phyloP scores from a whole-genome alignment of 2,888 invertebrate species.

The Tetragonisca angustula region DNA sequence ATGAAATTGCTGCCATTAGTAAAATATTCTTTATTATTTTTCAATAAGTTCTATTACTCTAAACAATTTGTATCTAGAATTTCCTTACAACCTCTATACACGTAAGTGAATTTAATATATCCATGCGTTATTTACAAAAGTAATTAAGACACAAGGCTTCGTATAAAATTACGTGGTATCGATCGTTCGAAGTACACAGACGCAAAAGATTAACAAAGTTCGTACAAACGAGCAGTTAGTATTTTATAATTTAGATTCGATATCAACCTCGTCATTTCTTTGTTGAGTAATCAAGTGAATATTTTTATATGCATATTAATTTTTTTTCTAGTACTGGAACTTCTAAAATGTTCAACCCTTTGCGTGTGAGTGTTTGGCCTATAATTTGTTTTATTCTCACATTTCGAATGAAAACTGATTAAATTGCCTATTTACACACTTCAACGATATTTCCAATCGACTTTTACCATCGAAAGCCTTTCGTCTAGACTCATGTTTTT shows the following conservation, averaged over 20 bases:
- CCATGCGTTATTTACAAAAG: conserved; percentile 47
- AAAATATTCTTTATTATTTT: background rate
- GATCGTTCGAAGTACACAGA: conserved; percentile 43
- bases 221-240: background rate
- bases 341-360: background rate
- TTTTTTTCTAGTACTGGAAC: background rate
- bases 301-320: background rate
- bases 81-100: conserved; percentile 17
- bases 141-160: conserved; percentile 32
- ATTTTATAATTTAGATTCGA: background rate
- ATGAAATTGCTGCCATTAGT: background rate
- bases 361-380: background rate
- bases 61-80: conserved; percentile 21
- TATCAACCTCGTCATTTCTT: background rate
- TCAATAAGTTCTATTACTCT: conserved; percentile 12
- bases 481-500: background rate
- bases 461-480: background rate
- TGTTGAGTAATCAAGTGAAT: background rate
- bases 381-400: background rate
- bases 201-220: conserved; percentile 19
- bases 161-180: conserved; percentile 48
- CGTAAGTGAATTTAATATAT: conserved; percentile 31
- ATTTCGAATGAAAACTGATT: background rate
- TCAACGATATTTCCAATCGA: background rate
- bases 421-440: background rate